Conservation (phyloP, 2,888 invertebrate species). For the Metacarcinus magister region DNA sequence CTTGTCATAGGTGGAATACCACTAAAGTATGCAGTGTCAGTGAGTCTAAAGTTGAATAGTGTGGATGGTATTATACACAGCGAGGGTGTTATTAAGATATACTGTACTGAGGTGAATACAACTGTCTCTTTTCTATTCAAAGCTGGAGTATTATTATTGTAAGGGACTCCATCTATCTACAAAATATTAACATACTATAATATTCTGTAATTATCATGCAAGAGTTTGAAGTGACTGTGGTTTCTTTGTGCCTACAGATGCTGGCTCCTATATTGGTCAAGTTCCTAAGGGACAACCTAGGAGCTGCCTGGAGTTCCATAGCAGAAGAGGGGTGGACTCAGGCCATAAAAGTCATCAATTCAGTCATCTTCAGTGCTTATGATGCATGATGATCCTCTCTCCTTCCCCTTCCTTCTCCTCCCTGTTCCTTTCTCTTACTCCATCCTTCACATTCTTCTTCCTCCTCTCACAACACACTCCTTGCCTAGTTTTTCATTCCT, state of each 20-base stretch:
- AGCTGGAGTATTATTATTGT: no score
- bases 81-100: no score
- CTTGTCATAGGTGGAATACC: no score
- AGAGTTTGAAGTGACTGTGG: no score
- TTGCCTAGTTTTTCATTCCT: not conserved
- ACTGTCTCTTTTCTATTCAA: no score
- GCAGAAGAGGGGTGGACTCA: constrained; percentile 79
- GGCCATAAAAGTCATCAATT: constrained; percentile 72
- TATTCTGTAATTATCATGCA: no score
- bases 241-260: constrained; percentile 56
- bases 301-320: constrained; percentile 70
- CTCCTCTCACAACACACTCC: not conserved
- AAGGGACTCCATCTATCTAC: no score
- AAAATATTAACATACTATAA: no score
- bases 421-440: not conserved
- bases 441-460: not conserved
- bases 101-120: no score
- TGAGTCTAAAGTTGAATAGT: no score
- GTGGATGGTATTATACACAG: no score
- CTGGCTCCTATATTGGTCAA: constrained; percentile 75
- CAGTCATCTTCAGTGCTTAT: constrained; percentile 74
- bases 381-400: constrained; percentile 62
- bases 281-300: constrained; percentile 74
- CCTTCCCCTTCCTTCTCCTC: not conserved
- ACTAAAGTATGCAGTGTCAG: no score